Percentiles rank a stretch among this genome's conserved stretches.
Conservation (phyloP, 1,140 invertebrate genomes). For the Drosophila parvula region DNA sequence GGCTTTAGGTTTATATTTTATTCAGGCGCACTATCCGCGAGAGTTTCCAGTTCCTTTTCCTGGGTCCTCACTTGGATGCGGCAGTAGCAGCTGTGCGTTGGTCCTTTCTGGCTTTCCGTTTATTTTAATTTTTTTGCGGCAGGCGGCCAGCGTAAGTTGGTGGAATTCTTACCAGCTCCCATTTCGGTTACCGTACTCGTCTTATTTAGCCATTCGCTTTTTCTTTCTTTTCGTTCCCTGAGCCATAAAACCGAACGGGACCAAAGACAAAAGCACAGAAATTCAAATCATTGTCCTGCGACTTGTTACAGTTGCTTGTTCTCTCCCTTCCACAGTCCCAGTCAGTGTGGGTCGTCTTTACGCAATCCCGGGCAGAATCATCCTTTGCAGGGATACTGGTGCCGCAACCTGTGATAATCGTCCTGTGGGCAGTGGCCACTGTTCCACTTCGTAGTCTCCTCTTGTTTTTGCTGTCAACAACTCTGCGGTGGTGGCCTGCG, state of each 20-base stretch:
- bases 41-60: constrained; percentile 16
- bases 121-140: constrained; percentile 63
- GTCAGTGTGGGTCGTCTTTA: neutral
- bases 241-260: constrained; percentile 63
- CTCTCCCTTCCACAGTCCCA: neutral
- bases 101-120: constrained; percentile 23
- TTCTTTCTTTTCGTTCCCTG: constrained; percentile 51
- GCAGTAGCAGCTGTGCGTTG: constrained; percentile 59
- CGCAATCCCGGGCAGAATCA: neutral
- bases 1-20: constrained; percentile 71
- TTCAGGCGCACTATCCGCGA: constrained; percentile 59
- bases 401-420: constrained; percentile 71
- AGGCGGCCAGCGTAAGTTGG: constrained; percentile 24
- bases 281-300: constrained; percentile 70
- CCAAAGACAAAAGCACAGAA: constrained; percentile 58
- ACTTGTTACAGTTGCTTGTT: constrained; percentile 26
- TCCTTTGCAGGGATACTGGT: constrained; percentile 28
- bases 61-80: constrained; percentile 18
- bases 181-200: constrained; percentile 15
- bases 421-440: constrained; percentile 62
- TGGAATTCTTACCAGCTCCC: constrained; percentile 7
- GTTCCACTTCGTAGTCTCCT: constrained; percentile 2
- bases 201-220: constrained; percentile 30
- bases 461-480: constrained; percentile 48
- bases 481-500: constrained; percentile 18